phyloP scores from a whole-genome alignment of 2,113 vertebrate genomes.

The Mionectes macconnelli region DNA sequence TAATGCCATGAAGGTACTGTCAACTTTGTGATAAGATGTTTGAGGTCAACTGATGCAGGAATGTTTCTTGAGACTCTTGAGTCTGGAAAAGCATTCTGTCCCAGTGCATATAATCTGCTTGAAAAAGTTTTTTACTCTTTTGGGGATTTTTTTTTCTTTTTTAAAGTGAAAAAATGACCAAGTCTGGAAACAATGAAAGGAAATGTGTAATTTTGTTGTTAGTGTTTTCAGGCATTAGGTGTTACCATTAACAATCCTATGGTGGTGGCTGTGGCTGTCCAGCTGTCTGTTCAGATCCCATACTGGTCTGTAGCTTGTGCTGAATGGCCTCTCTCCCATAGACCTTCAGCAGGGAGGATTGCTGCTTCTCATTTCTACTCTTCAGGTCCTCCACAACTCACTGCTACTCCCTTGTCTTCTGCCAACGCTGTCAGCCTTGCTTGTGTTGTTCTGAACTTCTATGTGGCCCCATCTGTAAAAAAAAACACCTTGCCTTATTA shows the following conservation, averaged over 20 bases:
- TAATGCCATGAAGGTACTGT: not conserved
- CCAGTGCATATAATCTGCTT: not conserved
- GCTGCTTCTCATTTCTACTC: not conserved
- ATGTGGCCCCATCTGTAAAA: not conserved
- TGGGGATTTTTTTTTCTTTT: not conserved
- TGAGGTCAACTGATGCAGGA: not conserved
- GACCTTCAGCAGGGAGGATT: not conserved
- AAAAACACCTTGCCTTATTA: not conserved
- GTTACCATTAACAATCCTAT: not conserved
- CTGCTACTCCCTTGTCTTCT: not conserved
- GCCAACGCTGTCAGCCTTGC: not conserved
- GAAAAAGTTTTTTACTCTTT: not conserved
- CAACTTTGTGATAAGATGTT: not conserved
- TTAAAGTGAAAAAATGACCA: not conserved
- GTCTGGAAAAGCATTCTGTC: not conserved
- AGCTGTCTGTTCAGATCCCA: not conserved
- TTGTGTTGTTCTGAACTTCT: not conserved
- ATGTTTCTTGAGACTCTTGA: not conserved
- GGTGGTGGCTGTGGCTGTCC: not conserved
- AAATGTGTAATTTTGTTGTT: not conserved
- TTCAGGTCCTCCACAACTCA: not conserved
- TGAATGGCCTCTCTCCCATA: not conserved
- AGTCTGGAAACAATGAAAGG: not conserved
- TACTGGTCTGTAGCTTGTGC: fast-evolving
- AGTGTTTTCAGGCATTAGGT: not conserved